phyloP scores from a whole-genome alignment of 2,113 vertebrate species.

The Dissostichus mawsoni region DNA sequence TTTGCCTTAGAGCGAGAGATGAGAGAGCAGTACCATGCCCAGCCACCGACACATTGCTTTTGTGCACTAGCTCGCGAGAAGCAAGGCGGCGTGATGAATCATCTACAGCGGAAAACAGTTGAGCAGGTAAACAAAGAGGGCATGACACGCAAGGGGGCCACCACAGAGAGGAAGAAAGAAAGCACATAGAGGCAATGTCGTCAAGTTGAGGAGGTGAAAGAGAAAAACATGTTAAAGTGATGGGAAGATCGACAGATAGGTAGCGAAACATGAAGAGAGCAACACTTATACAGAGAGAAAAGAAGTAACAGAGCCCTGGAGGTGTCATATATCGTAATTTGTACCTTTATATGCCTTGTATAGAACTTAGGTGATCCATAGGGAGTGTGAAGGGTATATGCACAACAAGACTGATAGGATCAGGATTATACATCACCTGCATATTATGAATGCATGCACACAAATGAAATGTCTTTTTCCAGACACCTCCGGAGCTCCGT shows the following conservation, averaged over 20 bases:
- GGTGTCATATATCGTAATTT: not conserved
- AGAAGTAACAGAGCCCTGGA: conserved; percentile 12
- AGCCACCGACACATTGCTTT: conserved; percentile 89
- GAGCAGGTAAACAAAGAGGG: conserved; percentile 92
- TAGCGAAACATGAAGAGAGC: conserved; percentile 30
- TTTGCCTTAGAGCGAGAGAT: conserved; percentile 96
- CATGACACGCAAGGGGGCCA: conserved; percentile 86
- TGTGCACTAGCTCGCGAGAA: conserved; percentile 96
- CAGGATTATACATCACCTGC: not conserved
- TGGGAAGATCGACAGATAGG: conserved; percentile 12
- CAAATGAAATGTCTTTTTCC: not conserved
- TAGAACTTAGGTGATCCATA: not conserved
- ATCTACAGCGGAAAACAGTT: conserved; percentile 96
- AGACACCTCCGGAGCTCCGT: conserved; percentile 18
- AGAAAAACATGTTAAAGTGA: conserved; percentile 24
- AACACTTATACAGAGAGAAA: conserved; percentile 2
- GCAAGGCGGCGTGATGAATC: conserved; percentile 95
- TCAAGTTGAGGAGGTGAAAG: conserved; percentile 34
- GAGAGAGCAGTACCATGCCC: conserved; percentile 94
- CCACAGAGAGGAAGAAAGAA: conserved; percentile 76
- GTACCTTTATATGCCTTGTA: no score
- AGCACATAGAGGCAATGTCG: conserved; percentile 47
- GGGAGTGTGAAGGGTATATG: not conserved
- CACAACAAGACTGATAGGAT: not conserved
- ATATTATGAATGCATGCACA: not conserved